These are phyloP conservation scores for Vombatus ursinus DNA, from an alignment of 2,113 vertebrate species.

Conservation along the genomic window DNA sequence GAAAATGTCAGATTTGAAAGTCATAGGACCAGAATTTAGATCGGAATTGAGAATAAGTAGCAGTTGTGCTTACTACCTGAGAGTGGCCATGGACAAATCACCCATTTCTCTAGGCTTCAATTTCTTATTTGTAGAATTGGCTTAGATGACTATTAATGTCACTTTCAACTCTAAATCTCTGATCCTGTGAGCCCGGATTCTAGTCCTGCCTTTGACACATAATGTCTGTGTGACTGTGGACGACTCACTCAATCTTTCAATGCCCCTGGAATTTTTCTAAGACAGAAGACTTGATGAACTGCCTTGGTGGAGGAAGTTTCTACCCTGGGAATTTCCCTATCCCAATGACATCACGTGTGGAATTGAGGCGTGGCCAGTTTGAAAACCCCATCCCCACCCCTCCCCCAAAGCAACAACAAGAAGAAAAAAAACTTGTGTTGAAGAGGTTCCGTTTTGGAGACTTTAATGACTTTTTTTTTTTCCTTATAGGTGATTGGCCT, in stretches of 20 bases:
- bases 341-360: not conserved
- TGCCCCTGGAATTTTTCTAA: not conserved
- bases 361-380: not conserved
- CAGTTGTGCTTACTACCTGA: not conserved
- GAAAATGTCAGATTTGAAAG: not conserved
- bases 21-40: not conserved
- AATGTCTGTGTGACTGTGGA: not conserved
- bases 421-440: not conserved
- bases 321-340: not conserved
- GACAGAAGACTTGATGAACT: not conserved
- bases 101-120: not conserved
- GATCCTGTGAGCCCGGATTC: not conserved
- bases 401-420: too few relatives aligned
- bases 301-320: not conserved
- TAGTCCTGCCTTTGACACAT: not conserved
- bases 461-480: conserved; percentile 43
- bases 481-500: conserved; percentile 93
- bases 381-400: too few relatives aligned
- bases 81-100: not conserved
- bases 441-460: not conserved
- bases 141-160: not conserved
- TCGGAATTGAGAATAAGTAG: not conserved
- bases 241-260: not conserved
- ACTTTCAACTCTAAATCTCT: not conserved
- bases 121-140: not conserved